These are phyloP conservation scores for Dryadula phaetusa DNA, from an alignment of 2,888 invertebrate species.

Conservation along the genomic window DNA sequence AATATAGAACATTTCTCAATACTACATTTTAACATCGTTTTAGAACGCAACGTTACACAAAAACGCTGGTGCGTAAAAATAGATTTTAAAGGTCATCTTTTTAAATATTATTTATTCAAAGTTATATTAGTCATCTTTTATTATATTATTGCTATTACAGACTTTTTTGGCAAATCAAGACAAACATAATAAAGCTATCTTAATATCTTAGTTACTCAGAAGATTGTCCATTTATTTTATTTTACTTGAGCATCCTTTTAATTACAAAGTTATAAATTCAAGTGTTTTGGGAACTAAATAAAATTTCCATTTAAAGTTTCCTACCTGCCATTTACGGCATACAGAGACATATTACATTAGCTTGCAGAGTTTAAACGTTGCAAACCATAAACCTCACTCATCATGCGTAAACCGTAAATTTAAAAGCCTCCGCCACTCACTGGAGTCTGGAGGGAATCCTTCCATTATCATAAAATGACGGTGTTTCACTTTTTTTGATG, in stretches of 20 bases:
- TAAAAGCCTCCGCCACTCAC: constrained; percentile 75
- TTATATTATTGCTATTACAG: too few species aligned
- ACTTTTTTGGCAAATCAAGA: too few species aligned
- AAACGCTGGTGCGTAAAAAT: too few species aligned
- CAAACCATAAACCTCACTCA: constrained; percentile 73
- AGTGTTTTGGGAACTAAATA: constrained; percentile 15
- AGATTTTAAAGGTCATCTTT: too few species aligned
- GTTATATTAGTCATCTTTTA: too few species aligned
- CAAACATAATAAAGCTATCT: neutral
- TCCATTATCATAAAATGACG: constrained; percentile 82
- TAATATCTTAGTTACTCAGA: neutral
- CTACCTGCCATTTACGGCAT: constrained; percentile 32
- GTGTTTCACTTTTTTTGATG: constrained; percentile 82
- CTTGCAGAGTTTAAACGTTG: constrained; percentile 51
- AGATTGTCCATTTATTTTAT: neutral
- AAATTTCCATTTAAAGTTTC: constrained; percentile 29
- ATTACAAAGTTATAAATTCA: constrained; percentile 2
- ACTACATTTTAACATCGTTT: too few species aligned
- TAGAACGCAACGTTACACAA: too few species aligned
- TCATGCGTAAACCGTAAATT: constrained; percentile 75
- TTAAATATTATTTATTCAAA: too few species aligned
- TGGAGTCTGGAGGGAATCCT: constrained; percentile 63
- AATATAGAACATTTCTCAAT: too few species aligned
- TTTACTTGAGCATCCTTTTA: neutral
- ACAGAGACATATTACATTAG: constrained; percentile 42